Conservation (phyloP, 2,888 invertebrate genomes). For the Aleiodes leptofemur region DNA sequence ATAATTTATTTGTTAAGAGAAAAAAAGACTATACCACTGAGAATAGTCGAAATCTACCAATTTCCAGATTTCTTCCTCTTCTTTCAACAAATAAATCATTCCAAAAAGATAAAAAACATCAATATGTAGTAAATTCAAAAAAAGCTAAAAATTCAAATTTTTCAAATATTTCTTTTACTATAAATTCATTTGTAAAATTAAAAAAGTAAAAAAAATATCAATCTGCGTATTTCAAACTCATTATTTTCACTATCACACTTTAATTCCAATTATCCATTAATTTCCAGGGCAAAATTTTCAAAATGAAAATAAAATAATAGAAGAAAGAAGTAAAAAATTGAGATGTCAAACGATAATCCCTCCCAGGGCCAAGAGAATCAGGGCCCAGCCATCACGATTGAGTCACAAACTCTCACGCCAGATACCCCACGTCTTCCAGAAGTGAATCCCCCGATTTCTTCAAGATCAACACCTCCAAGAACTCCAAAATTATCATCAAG, state of each 20-base stretch:
- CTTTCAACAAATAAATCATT: too few species aligned
- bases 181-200: too few species aligned
- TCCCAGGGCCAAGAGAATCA: constrained; percentile 62
- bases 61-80: too few species aligned
- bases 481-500: not conserved
- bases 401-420: constrained; percentile 55
- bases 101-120: too few species aligned
- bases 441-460: not conserved
- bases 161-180: too few species aligned
- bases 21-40: too few species aligned
- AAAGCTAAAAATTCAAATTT: too few species aligned
- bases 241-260: not conserved
- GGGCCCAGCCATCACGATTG: constrained; percentile 62
- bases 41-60: too few species aligned
- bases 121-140: too few species aligned
- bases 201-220: too few species aligned
- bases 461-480: constrained; percentile 9
- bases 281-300: not conserved
- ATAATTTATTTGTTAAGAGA: too few species aligned
- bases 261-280: not conserved
- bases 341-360: constrained; percentile 68
- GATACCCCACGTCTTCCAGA: constrained; percentile 59
- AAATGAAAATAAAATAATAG: constrained; percentile 1
- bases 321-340: not conserved
- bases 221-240: too few species aligned